A percentile compares a stretch with the other conserved stretches of the same genome.
These are phyloP conservation scores for Tonatia bakeri DNA, from an alignment of 2,113 vertebrate species.

Conservation along the genomic window DNA sequence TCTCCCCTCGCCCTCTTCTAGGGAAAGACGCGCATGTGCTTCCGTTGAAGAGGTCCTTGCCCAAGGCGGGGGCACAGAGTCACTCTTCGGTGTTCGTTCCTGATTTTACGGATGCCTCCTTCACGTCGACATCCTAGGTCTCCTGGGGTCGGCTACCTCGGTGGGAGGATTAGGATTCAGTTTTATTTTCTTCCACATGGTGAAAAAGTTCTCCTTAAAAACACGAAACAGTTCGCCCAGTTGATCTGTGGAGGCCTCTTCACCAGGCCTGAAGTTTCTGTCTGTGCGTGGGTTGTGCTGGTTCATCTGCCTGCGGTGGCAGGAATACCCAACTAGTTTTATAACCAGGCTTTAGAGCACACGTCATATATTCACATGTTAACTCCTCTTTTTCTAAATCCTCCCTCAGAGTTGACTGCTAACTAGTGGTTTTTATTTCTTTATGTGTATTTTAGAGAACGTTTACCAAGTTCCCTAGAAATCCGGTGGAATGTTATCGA, in stretches of 20 bases:
- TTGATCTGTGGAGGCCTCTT: not conserved
- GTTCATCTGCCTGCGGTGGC: not conserved
- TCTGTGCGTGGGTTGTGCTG: not conserved
- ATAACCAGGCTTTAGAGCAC: not conserved
- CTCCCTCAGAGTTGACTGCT: not conserved
- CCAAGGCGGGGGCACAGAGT: not conserved
- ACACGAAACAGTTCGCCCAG: not conserved
- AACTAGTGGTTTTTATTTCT: not conserved
- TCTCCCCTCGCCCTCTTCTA: not conserved
- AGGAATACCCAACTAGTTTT: not conserved
- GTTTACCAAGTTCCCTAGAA: not conserved
- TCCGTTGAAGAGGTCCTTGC: not conserved
- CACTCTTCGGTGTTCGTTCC: not conserved
- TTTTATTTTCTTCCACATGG: not conserved
- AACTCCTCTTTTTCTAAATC: not conserved
- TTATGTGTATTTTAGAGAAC: not conserved
- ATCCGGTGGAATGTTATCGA: not conserved
- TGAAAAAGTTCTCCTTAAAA: not conserved
- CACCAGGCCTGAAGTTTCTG: not conserved
- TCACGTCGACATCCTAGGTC: not conserved
- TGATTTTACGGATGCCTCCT: not conserved
- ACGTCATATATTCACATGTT: not conserved
- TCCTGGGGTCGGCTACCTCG: not conserved
- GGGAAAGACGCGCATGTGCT: not conserved
- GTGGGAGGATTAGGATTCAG: not conserved